Percentiles rank a stretch among this genome's conserved stretches.
These are phyloP conservation scores for Umimayanthus kanabou DNA, from an alignment of 92 coral and sea anemone genomes.

Conservation along the genomic window DNA sequence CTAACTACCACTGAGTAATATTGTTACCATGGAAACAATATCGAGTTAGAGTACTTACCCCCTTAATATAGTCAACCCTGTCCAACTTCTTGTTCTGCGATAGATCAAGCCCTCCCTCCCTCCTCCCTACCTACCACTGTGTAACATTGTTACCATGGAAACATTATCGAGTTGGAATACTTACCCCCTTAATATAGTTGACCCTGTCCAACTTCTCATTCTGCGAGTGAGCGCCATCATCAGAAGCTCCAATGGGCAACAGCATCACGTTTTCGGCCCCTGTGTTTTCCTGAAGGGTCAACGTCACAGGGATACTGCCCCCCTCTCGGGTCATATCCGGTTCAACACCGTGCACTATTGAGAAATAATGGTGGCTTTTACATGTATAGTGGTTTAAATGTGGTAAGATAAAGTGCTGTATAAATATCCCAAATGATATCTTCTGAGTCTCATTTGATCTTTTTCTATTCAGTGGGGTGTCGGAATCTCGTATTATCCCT, in stretches of 20 bases:
- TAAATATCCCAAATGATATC: no score
- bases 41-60: no score
- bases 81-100: conserved; percentile 68
- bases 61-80: conserved; percentile 50
- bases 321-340: conserved; percentile 99
- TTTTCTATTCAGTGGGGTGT: no score
- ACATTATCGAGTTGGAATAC: not conserved
- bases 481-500: no score
- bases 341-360: conserved; percentile 69
- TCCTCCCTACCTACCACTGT: not conserved
- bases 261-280: conserved; percentile 80
- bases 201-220: conserved; percentile 89
- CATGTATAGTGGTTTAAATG: no score
- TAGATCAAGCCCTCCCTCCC: not conserved
- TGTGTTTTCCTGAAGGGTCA: conserved; percentile 90
- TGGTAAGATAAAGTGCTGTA: no score
- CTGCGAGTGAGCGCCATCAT: conserved; percentile 99
- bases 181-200: conserved; percentile 94
- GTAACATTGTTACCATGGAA: no score
- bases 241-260: conserved; percentile 89
- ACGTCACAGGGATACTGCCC: conserved; percentile 94
- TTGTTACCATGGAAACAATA: no score
- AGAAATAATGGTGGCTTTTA: not conserved
- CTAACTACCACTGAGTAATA: no score
- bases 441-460: no score